Base-by-base conservation (phyloP, 2,888 invertebrate species). In the Germaria angustata region DNA sequence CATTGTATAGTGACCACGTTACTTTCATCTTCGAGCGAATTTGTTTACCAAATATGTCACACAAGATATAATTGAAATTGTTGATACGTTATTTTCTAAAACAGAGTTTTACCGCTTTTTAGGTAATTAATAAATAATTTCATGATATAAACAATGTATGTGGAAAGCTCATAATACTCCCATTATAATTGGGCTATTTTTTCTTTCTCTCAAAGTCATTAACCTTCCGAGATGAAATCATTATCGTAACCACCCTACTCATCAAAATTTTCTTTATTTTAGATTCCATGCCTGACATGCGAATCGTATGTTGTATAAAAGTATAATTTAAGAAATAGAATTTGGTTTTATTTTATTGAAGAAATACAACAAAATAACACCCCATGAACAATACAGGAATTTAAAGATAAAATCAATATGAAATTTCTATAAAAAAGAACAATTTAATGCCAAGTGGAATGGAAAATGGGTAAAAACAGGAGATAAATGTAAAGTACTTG, bases 371-470 rank as follows among this genome's bases (percentile, higher is more conserved):
- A 41, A 32, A 63, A 63, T n/a, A 63, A 24, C 32, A 57, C 46
- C 15, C 13, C 66, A 17, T 6, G 55, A 57, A 36, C 17, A 66
- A 51, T 11, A 22, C 51, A 61, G 53, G 59, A 41, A 61, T 41
- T 49, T 39, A 39, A 66, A 69, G 61, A 63, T 69, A 46, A 69
- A 78, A 71, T 69, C 69, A 69, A 78, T 71, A 63, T 55, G 15
- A 36, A 63, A 46, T 28, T 13, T 51, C 13, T 53, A 24, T 46
- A 24, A n/a, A n/a, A 46, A 39, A 20, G 36, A 2, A 41, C 51
- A 72, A 6, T 39, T 32, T 17, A 34, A 51, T 41, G 39, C 32
- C 32, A 77, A 77, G 46, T n/a, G n/a, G n/a, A n/a, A n/a, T 39
- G n/a, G 20, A 39, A 61, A 69, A 41, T 41, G 41, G 28, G 28